phyloP scores from a whole-genome alignment of 1,140 invertebrate genomes.

The Choristoneura fumiferana region DNA sequence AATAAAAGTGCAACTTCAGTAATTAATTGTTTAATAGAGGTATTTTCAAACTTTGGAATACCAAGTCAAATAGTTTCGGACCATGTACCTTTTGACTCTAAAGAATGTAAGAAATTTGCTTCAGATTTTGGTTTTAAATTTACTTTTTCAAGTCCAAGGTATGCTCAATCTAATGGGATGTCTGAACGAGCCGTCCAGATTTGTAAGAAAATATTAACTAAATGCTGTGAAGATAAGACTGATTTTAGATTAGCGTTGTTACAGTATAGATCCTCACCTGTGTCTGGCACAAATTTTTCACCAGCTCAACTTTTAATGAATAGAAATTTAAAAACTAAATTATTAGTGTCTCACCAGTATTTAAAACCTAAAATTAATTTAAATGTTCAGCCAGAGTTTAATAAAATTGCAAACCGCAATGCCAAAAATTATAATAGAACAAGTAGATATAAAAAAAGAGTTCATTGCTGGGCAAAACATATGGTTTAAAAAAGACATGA shows the following conservation, averaged over 20 bases:
- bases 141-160: constrained; percentile 22
- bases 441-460: background rate
- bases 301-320: background rate
- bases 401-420: background rate
- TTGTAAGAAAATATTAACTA: background rate
- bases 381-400: background rate
- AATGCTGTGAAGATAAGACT: background rate
- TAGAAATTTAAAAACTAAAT: background rate
- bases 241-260: background rate
- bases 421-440: background rate
- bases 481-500: background rate
- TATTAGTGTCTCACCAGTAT: background rate
- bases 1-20: constrained; percentile 31
- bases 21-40: constrained; percentile 31
- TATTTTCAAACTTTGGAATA: constrained; percentile 43
- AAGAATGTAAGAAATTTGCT: constrained; percentile 24
- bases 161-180: background rate
- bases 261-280: background rate
- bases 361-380: background rate
- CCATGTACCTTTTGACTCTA: constrained; percentile 29
- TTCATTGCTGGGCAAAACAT: background rate
- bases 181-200: background rate
- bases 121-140: constrained; percentile 21
- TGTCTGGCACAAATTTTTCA: background rate
- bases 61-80: constrained; percentile 29